Evolutionary conservation across 2,113 vertebrate species (phyloP).

Genomic region (Lycocorax pyrrhopterus): DNA sequence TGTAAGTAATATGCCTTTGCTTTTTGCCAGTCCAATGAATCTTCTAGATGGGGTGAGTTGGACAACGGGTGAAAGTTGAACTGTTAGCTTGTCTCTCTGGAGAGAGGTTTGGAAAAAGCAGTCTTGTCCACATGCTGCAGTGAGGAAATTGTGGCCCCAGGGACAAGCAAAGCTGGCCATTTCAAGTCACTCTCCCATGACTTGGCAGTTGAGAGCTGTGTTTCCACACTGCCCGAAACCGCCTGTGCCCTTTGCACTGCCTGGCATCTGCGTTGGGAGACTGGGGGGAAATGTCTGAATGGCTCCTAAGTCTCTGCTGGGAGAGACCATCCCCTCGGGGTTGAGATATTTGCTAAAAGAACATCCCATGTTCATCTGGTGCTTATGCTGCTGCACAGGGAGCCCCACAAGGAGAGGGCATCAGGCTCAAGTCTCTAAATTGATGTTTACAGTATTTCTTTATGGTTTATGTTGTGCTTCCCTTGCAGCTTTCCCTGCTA

Average conservation of each 20-base stretch:
- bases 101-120: neutral
- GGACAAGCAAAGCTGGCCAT: neutral
- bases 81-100: neutral
- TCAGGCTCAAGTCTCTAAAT: neutral
- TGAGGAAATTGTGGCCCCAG: slow-evolving; percentile 21
- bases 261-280: neutral
- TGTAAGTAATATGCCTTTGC: neutral
- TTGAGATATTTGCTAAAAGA: neutral
- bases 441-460: neutral
- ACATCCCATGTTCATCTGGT: fast-evolving
- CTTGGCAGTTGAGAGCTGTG: neutral
- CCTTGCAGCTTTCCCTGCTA: neutral
- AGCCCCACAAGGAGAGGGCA: neutral
- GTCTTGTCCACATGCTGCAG: neutral
- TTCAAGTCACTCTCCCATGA: neutral
- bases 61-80: neutral
- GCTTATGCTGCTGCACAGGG: neutral
- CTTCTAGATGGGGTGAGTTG: neutral
- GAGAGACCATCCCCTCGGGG: neutral
- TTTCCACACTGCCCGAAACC: neutral
- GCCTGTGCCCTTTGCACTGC: slow-evolving; percentile 6
- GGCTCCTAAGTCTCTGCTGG: neutral
- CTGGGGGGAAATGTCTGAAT: neutral
- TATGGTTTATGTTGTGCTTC: neutral
- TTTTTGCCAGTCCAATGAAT: neutral